These are phyloP conservation scores for Cynaeus angustus DNA, from an alignment of 2,888 invertebrate species.

Conservation along the genomic window DNA sequence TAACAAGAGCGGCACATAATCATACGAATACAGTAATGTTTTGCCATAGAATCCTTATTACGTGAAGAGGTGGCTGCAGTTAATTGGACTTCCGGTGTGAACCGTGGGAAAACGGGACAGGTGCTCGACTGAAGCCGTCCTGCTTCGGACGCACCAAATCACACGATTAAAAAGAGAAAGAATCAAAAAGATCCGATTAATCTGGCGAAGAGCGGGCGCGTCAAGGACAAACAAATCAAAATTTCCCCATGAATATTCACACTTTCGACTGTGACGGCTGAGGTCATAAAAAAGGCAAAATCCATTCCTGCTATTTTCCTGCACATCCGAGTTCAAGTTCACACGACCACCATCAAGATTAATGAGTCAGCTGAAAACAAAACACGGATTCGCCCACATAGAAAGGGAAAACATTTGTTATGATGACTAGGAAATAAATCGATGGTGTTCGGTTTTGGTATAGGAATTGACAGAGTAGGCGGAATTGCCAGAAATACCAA, in stretches of 20 bases:
- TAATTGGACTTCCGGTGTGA: constrained; percentile 71
- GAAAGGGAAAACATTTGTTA: constrained; percentile 30
- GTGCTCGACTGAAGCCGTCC: constrained; percentile 60
- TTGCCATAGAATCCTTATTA: constrained; percentile 50
- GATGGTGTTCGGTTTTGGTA: not conserved
- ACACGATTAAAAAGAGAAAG: constrained; percentile 34
- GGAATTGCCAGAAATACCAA: not conserved
- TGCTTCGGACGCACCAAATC: constrained; percentile 34
- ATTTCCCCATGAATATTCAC: constrained; percentile 17
- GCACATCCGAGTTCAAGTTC: constrained; percentile 29
- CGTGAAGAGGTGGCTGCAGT: constrained; percentile 65
- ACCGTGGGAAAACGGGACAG: constrained; percentile 70
- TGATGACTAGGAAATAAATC: constrained; percentile 27
- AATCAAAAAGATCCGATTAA: constrained; percentile 51
- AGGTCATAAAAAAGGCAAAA: too few relatives aligned
- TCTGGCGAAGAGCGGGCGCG: constrained; percentile 49
- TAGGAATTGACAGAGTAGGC: not conserved
- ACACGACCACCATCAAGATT: constrained; percentile 28
- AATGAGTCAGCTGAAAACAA: constrained; percentile 37
- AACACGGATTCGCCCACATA: constrained; percentile 36
- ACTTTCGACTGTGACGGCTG: too few relatives aligned
- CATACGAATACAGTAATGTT: constrained; percentile 49
- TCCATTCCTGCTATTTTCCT: constrained; percentile 7
- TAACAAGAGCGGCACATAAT: constrained; percentile 27
- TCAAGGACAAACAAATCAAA: constrained; percentile 43